A percentile compares a stretch with the other conserved stretches of the same genome.
Evolutionary conservation across 92 coral and sea anemone genomes (phyloP).

Genomic region (Metridium senile): DNA sequence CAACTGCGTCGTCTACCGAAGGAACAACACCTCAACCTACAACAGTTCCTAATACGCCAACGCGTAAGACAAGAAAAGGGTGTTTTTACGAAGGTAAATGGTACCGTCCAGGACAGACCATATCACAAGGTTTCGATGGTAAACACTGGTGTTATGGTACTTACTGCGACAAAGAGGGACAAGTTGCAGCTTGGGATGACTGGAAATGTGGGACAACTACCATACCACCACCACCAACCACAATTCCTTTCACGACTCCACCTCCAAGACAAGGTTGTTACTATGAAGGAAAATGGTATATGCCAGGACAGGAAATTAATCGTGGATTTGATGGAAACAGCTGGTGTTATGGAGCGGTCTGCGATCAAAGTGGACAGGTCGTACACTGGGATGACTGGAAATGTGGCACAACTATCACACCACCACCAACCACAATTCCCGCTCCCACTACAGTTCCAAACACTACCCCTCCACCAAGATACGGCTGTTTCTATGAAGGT

Average conservation of each 20-base stretch:
- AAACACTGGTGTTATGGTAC: constrained; percentile 57
- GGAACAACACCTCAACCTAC: background rate
- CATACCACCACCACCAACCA: constrained; percentile 12
- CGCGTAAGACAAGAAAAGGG: background rate
- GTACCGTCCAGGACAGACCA: constrained; percentile 47
- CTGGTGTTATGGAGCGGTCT: constrained; percentile 57
- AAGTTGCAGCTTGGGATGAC: constrained; percentile 47
- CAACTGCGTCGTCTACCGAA: constrained; percentile 24
- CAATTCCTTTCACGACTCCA: background rate
- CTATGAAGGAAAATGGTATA: constrained; percentile 52
- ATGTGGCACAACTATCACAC: constrained; percentile 33
- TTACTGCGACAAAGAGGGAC: constrained; percentile 20
- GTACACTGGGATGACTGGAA: constrained; percentile 53
- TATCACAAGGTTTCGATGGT: constrained; percentile 49
- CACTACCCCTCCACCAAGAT: background rate
- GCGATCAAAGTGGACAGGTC: constrained; percentile 14
- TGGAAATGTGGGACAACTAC: constrained; percentile 32
- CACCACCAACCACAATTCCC: background rate
- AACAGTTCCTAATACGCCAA: background rate
- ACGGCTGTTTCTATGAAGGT: constrained; percentile 32
- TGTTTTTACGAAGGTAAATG: constrained; percentile 47
- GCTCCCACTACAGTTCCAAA: background rate
- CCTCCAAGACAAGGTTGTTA: background rate
- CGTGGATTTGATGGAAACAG: constrained; percentile 43
- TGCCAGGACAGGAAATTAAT: constrained; percentile 41